A percentile compares a stretch with the other conserved stretches of the same genome.
Conservation (phyloP, 2,888 invertebrate species). For the Standfussiana lucernea region DNA sequence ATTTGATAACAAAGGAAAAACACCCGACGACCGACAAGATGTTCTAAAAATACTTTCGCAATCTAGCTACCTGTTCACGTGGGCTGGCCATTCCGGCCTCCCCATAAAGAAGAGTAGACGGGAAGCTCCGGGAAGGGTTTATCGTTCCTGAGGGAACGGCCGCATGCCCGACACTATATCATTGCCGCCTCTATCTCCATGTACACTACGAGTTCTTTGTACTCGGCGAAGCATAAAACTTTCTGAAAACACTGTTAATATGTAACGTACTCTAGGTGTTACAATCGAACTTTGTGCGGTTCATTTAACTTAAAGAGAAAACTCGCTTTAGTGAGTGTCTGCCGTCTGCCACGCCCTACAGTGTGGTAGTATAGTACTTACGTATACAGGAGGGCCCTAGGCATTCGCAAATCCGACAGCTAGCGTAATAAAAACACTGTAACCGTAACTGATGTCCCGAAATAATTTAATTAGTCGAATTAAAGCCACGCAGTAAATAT, state of each 20-base stretch:
- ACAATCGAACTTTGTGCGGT: slow-evolving; percentile 68
- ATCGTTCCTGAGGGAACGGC: slow-evolving; percentile 89
- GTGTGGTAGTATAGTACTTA: background rate
- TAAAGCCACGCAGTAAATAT: slow-evolving; percentile 66
- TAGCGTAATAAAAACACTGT: slow-evolving; percentile 45
- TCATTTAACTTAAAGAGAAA: slow-evolving; percentile 66
- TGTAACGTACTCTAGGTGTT: slow-evolving; percentile 69
- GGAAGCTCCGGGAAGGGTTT: slow-evolving; percentile 89
- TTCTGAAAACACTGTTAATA: slow-evolving; percentile 81
- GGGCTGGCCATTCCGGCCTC: slow-evolving; percentile 89
- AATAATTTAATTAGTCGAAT: slow-evolving; percentile 68
- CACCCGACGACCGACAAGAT: slow-evolving; percentile 88
- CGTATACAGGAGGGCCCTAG: slow-evolving; percentile 13
- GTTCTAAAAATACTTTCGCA: slow-evolving; percentile 90
- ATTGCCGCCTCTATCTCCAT: slow-evolving; percentile 88
- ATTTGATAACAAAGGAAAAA: slow-evolving; percentile 90
- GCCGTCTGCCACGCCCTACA: slow-evolving; percentile 13
- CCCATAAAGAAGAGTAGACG: slow-evolving; percentile 90
- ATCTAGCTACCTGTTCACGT: slow-evolving; percentile 90
- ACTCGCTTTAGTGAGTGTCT: slow-evolving; percentile 34
- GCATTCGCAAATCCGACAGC: slow-evolving; percentile 31
- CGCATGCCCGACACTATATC: slow-evolving; percentile 89
- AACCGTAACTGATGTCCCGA: slow-evolving; percentile 42
- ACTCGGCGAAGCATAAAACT: slow-evolving; percentile 80
- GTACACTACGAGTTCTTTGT: slow-evolving; percentile 84